Base-by-base conservation (phyloP, 2,113 vertebrate species). In the Delphinapterus leucas region DNA sequence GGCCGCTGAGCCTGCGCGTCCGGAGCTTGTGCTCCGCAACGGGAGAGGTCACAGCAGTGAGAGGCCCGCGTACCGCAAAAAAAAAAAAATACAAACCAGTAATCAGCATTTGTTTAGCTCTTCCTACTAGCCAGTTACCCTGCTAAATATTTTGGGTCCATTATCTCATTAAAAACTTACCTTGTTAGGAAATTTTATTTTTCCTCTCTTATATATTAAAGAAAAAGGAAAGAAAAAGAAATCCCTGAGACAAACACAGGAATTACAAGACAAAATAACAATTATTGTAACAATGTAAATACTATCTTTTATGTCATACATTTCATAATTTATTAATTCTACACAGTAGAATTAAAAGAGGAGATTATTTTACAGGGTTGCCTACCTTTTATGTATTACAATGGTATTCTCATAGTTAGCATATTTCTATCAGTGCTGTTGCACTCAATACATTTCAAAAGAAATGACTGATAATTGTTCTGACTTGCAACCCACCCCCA, bases 241-340 rank as follows among this genome's bases (percentile, higher is more conserved):
- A 86, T 77, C 4, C 10, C 23, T 76, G 67, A 71, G 38, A 47
- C 25, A 82, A 36, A 11, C 18, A 11, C 13, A 79, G 25, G 18
- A 63, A 74, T 80, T 60, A 70, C 31, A 93, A 49, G 21, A 23
- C 84, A n/a, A n/a, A 83, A 81, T 74, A 68, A 49, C 5, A 97
- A 63, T 67, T 67, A 55, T 13, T 36, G 10, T 38, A 68, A 3
- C 14, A 61, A 63, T 79, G 1, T 31, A 68, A n/a, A 68, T 85
- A 65, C 13, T 95, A 2, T 67, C 5, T 90, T 92, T 98, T 88
- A 13, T 49, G 18, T 92, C n/a, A 90, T 5, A 25, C 7, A 88
- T 80, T 86, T 85, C 83, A 36, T 88, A 49, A 85, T 49, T 33
- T 76, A 63, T 88, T 70, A 91, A 93, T 60, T 10, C 12, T 70